phyloP scores from a whole-genome alignment of 2,113 vertebrate species.

The Melanocharis versteri region DNA sequence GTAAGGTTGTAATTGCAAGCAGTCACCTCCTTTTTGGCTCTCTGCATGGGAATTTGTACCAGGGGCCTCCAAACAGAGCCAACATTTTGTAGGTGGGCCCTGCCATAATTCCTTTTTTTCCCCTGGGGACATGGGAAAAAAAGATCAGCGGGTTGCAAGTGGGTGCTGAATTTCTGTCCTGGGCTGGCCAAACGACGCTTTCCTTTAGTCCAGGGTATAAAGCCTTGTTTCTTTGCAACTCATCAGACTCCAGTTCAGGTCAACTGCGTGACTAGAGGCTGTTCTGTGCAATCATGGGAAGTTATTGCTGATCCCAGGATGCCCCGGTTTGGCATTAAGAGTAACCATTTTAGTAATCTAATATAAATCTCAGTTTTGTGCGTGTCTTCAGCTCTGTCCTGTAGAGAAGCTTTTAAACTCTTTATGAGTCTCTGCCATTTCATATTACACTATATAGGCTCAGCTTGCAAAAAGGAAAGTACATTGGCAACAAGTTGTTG shows the following conservation, averaged over 20 bases:
- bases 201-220: background rate
- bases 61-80: background rate
- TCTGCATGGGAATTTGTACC: background rate
- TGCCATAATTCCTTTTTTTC: background rate
- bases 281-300: background rate
- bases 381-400: background rate
- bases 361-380: background rate
- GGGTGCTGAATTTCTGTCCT: background rate
- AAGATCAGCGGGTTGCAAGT: background rate
- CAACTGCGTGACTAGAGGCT: background rate
- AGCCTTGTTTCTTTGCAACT: background rate
- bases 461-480: background rate
- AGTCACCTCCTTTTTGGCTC: background rate
- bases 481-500: background rate
- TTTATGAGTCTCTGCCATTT: conserved; percentile 31
- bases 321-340: background rate
- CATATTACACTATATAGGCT: background rate
- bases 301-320: background rate
- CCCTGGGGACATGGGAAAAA: background rate
- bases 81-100: background rate
- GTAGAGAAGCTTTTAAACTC: conserved; percentile 12
- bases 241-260: background rate
- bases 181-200: background rate
- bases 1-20: background rate
- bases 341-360: background rate